These are phyloP conservation scores for Bicyclus anynana DNA, from an alignment of 1,140 invertebrate species.

Conservation along the genomic window DNA sequence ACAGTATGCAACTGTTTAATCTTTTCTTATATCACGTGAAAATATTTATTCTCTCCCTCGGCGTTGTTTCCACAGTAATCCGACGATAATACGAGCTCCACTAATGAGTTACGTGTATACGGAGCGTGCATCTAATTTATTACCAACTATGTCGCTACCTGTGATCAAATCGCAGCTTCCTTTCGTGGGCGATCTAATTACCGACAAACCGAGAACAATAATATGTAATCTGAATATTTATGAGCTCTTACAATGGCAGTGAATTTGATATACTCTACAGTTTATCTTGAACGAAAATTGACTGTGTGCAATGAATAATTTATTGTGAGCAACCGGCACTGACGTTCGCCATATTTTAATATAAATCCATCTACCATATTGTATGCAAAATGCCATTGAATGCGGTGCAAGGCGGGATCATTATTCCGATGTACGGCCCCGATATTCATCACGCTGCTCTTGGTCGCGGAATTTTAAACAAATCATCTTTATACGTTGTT, in stretches of 20 bases:
- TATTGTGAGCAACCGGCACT: constrained; percentile 71
- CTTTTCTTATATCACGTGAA: constrained; percentile 4
- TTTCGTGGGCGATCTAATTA: constrained; percentile 76
- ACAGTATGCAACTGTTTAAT: neutral
- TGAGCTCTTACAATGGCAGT: constrained; percentile 58
- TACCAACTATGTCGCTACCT: constrained; percentile 62
- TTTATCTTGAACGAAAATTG: constrained; percentile 74
- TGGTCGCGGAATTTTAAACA: constrained; percentile 70
- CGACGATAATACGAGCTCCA: constrained; percentile 27
- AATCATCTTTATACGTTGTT: constrained; percentile 68
- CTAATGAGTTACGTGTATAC: constrained; percentile 50
- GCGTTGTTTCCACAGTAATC: constrained; percentile 19
- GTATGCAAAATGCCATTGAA: constrained; percentile 77
- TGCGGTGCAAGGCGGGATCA: constrained; percentile 72
- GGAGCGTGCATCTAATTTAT: constrained; percentile 57
- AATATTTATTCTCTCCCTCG: constrained; percentile 16
- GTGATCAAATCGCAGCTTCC: constrained; percentile 63
- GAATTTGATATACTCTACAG: constrained; percentile 66
- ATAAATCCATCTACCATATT: constrained; percentile 76
- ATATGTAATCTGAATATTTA: constrained; percentile 75
- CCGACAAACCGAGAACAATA: constrained; percentile 73
- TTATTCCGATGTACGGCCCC: constrained; percentile 70
- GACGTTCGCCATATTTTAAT: constrained; percentile 76
- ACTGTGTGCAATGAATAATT: constrained; percentile 74
- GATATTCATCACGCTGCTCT: constrained; percentile 69